Evolutionary conservation across 2,797 vertebrate species (phyloP).

Genomic region (Periophthalmus magnuspinnatus): DNA sequence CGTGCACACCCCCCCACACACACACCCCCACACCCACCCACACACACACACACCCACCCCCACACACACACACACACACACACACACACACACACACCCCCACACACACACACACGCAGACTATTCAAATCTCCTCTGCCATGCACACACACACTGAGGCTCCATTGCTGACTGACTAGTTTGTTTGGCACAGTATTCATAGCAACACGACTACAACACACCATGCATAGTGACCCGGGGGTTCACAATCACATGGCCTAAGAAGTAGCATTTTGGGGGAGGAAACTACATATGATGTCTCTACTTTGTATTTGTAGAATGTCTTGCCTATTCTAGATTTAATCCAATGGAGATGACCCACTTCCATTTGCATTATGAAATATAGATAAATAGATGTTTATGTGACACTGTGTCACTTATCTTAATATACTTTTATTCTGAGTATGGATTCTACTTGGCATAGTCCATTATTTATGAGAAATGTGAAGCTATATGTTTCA

Average conservation of each 20-base stretch:
- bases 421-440: too few relatives aligned
- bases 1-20: neutral
- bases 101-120: neutral
- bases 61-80: neutral
- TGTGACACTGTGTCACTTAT: too few relatives aligned
- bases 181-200: slow-evolving; percentile 19
- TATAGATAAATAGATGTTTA: too few relatives aligned
- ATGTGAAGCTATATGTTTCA: neutral
- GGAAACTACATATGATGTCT: neutral
- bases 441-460: too few relatives aligned
- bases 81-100: neutral
- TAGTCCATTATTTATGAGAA: too few relatives aligned
- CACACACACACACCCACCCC: neutral
- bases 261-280: neutral
- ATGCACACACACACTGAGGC: neutral
- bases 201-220: slow-evolving; percentile 23
- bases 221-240: neutral
- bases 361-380: neutral
- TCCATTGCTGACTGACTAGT: neutral
- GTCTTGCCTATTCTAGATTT: neutral
- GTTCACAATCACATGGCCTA: neutral
- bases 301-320: neutral
- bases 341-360: neutral
- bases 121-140: slow-evolving; percentile 17
- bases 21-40: neutral